Evolutionary conservation across 2,888 invertebrate species (phyloP), one percentile per base, ranked within the genome.

Genomic region (Atrina japonica): DNA sequence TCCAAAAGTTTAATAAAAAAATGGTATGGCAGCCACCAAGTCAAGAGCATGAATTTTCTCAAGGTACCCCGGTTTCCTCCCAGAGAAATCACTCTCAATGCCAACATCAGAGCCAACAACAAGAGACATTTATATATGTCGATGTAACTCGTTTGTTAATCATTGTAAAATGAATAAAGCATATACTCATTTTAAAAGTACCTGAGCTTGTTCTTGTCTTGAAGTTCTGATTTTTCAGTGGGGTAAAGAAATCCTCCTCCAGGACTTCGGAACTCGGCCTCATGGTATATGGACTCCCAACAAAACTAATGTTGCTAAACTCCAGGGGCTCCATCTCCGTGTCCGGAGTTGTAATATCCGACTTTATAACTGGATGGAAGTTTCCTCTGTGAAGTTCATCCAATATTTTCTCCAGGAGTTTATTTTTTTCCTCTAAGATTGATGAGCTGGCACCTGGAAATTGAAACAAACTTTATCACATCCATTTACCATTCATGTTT

Each of bases 311-410:
- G 63, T 78, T 78, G 66, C 86, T 86, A 70, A 87, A 78, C 66
- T 86, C 84, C 59, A 83, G 73, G 29, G 78, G 78, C 16, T 76
- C 78, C 6, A 70, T 30, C 1, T 76, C 80, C 14, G 40, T 67
- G 60, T 80, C 81, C 7, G 82, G 82, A 41, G 78, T 77, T 11
- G 73, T 64, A 7, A 76, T 58, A 25, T 74, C 75, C n/a, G 80
- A 78, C 18, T 65, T 75, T 40, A 78, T 68, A 30, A 77, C 64
- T 1, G 85, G 84, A 5, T 76, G 72, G 73, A 83, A 87, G 73
- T 85, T 86, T 6, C 87, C 88, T 29, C 77, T 76, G 66, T 87
- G 87, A 27, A 88, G 81, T 56, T 87, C 86, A 53, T 80, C 73
- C 11, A 88, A 73, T 27, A 88, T 80, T 35, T 76, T 76, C 47